Base-by-base conservation (phyloP, 2,797 vertebrate species). In the Geotrypetes seraphini region DNA sequence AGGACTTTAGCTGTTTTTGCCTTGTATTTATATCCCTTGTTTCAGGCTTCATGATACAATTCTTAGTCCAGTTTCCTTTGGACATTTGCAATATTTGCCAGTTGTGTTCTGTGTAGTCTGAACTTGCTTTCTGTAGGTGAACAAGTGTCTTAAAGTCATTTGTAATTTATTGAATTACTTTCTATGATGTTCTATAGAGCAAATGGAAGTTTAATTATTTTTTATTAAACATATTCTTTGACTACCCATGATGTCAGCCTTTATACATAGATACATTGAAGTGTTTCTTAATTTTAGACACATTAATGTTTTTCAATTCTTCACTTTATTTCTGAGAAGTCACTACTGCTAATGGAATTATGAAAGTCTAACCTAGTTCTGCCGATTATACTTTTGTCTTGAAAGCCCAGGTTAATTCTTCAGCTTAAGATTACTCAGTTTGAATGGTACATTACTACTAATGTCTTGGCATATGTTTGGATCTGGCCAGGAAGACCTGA, bases 131-230 rank as follows among this genome's bases (percentile, higher is more conserved):
- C 88, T 96, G 89, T 96, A 96, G 92, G 94, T 87, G 82, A 91
- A 92, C 83, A 87, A 79, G 70, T 78, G 83, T 95, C 91, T 94
- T 90, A 87, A 82, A 95, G 92, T 96, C 79, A 87, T 95, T 96
- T 97, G 92, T 98, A 98, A 97, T 97, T 98, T 98, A 97, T 98
- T 97, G 90, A 94, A 92, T 97, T 98, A 92, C 92, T 98, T 97
- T 97, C 92, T 97, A 97, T 97, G 91, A 94, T 96, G 92, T 97
- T 96, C 89, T 96, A 96, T 96, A 96, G 92, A 96, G 90, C 89
- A 97, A 95, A 97, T 90, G 90, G 89, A 97, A 91, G 91, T 93
- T 97, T 95, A 97, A 96, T 96, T 97, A 97, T 98, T 98, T 98
- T 85, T 97, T 97, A 97, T 98, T 97, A 97, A 96, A 98, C 91